phyloP scores from a whole-genome alignment of 1,140 invertebrate species.

The Achroia grisella region DNA sequence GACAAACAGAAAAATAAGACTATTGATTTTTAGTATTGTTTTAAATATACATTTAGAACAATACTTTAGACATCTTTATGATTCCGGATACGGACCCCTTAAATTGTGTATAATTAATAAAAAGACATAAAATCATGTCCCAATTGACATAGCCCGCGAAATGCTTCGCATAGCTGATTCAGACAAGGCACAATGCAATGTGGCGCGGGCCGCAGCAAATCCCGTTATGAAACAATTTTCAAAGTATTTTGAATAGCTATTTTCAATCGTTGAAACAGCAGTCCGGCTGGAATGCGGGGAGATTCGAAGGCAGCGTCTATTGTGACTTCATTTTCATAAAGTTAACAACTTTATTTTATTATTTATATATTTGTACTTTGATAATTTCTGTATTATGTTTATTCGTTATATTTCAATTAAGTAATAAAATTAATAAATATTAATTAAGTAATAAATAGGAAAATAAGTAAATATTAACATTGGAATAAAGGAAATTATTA shows the following conservation, averaged over 20 bases:
- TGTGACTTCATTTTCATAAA: conserved; percentile 2
- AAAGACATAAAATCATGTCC: conserved; percentile 15
- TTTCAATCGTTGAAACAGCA: conserved; percentile 71
- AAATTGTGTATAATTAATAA: conserved; percentile 4
- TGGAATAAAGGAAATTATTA: too few species aligned
- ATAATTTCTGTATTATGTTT: too few species aligned
- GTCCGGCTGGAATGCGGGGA: conserved; percentile 49
- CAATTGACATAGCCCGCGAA: conserved; percentile 48
- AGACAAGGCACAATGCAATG: conserved; percentile 44
- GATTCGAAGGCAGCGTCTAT: conserved; percentile 30
- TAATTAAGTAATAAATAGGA: too few species aligned
- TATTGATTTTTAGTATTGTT: too few species aligned
- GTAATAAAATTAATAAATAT: too few species aligned
- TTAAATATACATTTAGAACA: too few species aligned
- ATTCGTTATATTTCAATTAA: too few species aligned
- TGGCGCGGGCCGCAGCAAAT: conserved; percentile 25
- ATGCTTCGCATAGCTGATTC: conserved; percentile 49
- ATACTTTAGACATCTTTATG: too few species aligned
- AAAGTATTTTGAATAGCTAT: conserved; percentile 72
- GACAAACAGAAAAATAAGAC: too few species aligned
- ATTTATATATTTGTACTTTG: too few species aligned
- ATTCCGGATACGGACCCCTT: not conserved
- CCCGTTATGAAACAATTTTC: conserved; percentile 69
- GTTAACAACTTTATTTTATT: too few species aligned
- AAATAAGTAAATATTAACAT: too few species aligned